Conservation (phyloP, 2,888 invertebrate species). For the Ormyrus rosae region DNA sequence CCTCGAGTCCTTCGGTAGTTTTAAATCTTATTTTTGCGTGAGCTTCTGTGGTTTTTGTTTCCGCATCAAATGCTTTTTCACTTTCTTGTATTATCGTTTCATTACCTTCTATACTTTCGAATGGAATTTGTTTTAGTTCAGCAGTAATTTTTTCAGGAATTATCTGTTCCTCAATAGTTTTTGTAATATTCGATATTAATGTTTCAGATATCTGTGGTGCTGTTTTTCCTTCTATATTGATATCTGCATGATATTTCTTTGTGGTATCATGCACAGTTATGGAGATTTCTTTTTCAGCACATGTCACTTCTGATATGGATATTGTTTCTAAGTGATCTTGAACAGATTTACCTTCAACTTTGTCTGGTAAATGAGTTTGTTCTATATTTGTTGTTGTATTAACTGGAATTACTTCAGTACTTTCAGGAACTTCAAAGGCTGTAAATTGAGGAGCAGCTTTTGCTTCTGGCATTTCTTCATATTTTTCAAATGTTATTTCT, state of each 20-base stretch:
- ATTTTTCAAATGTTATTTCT: neutral
- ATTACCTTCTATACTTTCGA: slow-evolving; percentile 73
- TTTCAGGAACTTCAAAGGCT: slow-evolving; percentile 62
- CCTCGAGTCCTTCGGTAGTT: slow-evolving; percentile 70
- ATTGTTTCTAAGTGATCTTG: slow-evolving; percentile 23
- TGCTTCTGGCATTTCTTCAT: slow-evolving; percentile 3
- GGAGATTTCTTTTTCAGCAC: slow-evolving; percentile 53
- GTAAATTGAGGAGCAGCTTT: slow-evolving; percentile 62
- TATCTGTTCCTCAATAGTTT: neutral
- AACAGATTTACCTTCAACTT: slow-evolving; percentile 13
- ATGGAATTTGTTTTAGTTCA: slow-evolving; percentile 72
- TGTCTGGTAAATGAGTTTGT: slow-evolving; percentile 29
- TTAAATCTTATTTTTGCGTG: slow-evolving; percentile 68
- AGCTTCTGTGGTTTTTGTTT: slow-evolving; percentile 60
- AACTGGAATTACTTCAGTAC: slow-evolving; percentile 61
- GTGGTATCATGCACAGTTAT: slow-evolving; percentile 66
- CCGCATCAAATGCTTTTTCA: slow-evolving; percentile 62
- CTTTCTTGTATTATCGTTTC: slow-evolving; percentile 67
- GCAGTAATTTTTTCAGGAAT: slow-evolving; percentile 68
- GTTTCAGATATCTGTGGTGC: slow-evolving; percentile 31
- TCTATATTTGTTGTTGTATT: slow-evolving; percentile 56
- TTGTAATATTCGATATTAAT: neutral
- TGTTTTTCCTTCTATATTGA: slow-evolving; percentile 20
- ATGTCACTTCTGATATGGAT: slow-evolving; percentile 20
- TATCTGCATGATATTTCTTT: slow-evolving; percentile 18